Conservation (phyloP, 2,888 invertebrate genomes). For the Theretra japonica region DNA sequence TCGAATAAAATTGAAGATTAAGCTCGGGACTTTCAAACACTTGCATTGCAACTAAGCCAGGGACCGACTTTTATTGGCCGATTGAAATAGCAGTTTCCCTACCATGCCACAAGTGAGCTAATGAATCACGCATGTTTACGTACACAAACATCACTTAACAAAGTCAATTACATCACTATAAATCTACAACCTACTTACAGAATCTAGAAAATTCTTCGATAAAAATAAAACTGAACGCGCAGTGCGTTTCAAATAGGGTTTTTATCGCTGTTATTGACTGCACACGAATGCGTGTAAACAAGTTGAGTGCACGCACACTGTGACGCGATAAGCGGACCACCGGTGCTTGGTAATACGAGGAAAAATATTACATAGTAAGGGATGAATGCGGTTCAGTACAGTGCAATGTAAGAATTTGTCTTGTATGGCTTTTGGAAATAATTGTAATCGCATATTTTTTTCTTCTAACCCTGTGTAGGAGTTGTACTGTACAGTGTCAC, state of each 20-base stretch:
- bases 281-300: slow-evolving; percentile 60
- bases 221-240: slow-evolving; percentile 48
- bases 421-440: too few relatives aligned
- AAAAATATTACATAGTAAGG: slow-evolving; percentile 21
- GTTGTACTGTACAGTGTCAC: too few relatives aligned
- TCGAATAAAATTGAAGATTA: too few relatives aligned
- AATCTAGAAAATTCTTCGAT: slow-evolving; percentile 31
- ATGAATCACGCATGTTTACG: background rate
- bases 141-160: slow-evolving; percentile 1
- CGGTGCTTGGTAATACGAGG: slow-evolving; percentile 21
- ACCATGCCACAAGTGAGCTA: too few relatives aligned
- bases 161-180: slow-evolving; percentile 3
- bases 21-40: too few relatives aligned
- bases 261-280: slow-evolving; percentile 55
- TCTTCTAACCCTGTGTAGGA: background rate
- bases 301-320: slow-evolving; percentile 41
- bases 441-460: background rate
- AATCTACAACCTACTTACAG: slow-evolving; percentile 28
- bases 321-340: slow-evolving; percentile 41
- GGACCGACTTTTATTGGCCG: too few relatives aligned
- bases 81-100: too few relatives aligned
- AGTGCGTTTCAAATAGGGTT: slow-evolving; percentile 44
- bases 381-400: background rate
- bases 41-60: too few relatives aligned
- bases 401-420: background rate